These are phyloP conservation scores for Operophtera brumata DNA, from an alignment of 2,888 invertebrate species.

Conservation along the genomic window DNA sequence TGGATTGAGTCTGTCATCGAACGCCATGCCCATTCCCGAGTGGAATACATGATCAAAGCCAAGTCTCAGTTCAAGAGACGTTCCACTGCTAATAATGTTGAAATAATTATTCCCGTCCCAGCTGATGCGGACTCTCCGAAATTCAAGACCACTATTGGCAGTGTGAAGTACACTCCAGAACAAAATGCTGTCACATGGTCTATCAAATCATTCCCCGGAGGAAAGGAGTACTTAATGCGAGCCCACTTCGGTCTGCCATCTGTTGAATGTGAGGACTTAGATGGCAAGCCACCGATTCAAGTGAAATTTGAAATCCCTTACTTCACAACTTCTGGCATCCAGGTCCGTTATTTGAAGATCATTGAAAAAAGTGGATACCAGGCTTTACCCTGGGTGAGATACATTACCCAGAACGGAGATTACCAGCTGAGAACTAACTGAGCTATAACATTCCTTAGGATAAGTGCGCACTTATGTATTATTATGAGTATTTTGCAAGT, in stretches of 20 bases:
- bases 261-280: slow-evolving; percentile 95
- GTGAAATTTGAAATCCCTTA: slow-evolving; percentile 99
- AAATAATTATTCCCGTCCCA: slow-evolving; percentile 97
- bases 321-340: slow-evolving; percentile 99
- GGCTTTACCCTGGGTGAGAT: slow-evolving; percentile 99
- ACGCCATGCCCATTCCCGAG: slow-evolving; percentile 97
- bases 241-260: slow-evolving; percentile 99
- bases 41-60: slow-evolving; percentile 99
- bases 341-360: slow-evolving; percentile 97
- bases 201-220: slow-evolving; percentile 98
- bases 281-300: slow-evolving; percentile 98
- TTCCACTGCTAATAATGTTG: slow-evolving; percentile 99
- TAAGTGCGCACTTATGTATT: slow-evolving; percentile 45
- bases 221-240: slow-evolving; percentile 98
- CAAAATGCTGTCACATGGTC: slow-evolving; percentile 98
- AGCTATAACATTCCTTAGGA: slow-evolving; percentile 46
- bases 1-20: slow-evolving; percentile 99
- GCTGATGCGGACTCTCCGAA: slow-evolving; percentile 99
- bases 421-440: slow-evolving; percentile 97
- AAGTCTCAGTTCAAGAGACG: slow-evolving; percentile 98
- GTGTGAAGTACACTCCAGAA: slow-evolving; percentile 98
- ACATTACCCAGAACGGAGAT: slow-evolving; percentile 99
- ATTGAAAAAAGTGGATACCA: slow-evolving; percentile 99
- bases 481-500: slow-evolving; percentile 55
- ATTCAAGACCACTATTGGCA: slow-evolving; percentile 98